Base-by-base conservation (phyloP, 2,113 vertebrate species). In the Colinus virginianus region DNA sequence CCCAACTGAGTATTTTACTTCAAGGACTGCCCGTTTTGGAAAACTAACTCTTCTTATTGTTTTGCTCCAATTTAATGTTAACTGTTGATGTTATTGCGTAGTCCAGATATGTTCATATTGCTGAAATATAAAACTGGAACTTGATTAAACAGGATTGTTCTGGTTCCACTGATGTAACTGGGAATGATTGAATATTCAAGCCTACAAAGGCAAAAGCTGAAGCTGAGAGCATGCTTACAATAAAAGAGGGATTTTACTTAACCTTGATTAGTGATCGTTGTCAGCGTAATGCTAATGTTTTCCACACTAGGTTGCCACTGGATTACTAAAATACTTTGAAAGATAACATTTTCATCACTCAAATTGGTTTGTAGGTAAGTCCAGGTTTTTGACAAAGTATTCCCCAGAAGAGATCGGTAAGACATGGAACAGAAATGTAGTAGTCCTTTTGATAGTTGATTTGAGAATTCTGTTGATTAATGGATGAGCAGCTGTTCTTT, bases 401-500 rank as follows among this genome's bases (percentile, higher is more conserved):
- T 88, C 96, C 94, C 91, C 80, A 64, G 49, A 81, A 94, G 80
- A 91, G 69, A 94, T 94, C 88, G 96, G 68, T 91, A 91, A 71
- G 95, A 88, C 86, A 67, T 75, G 74, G 96, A 97, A 94, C 62
- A 85, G 93, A 96, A 91, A 62, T 82, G 36, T 91, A 88, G 71
- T 92, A 87, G 94, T 96, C 75, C 56, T 94, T 95, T 88, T 87
- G 91, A 51, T 94, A 91, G 92, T 77, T 78, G 58, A 86, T 82
- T 80, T 84, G 75, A 74, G 75, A 70, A 75, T 92, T 94, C 74
- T 95, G 83, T 92, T 93, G 84, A 96, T 89, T 87, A 91, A 93
- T 90, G 91, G 95, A 92, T 94, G 68, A 95, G 85, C 92, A 96
- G 88, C 95, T 97, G 96, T 97, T 96, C 93, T 98, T 97, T 97